Evolutionary conservation across 2,113 vertebrate genomes (phyloP).

Genomic region (Ictalurus punctatus): DNA sequence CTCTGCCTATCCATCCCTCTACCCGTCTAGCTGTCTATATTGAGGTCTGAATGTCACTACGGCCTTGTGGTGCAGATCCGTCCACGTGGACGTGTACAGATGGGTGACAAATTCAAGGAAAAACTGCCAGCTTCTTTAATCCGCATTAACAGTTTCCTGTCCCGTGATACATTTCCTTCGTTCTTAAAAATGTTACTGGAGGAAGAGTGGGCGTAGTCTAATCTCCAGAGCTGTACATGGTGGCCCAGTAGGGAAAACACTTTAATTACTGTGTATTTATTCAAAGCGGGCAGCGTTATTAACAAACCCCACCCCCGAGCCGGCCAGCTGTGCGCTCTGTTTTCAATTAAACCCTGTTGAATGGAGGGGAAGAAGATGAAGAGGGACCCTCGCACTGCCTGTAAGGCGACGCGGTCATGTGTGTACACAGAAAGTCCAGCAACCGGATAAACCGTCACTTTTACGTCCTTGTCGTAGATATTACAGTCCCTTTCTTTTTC

Average conservation of each 20-base stretch:
- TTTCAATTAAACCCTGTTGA: slow-evolving; percentile 43
- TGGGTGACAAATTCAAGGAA: neutral
- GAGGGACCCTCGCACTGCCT: slow-evolving; percentile 48
- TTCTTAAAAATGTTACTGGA: neutral
- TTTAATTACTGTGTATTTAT: slow-evolving; percentile 76
- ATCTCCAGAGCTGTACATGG: slow-evolving; percentile 51
- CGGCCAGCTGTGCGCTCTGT: slow-evolving; percentile 32
- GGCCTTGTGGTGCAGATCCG: neutral
- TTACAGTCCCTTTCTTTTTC: neutral
- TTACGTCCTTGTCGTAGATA: neutral
- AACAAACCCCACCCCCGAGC: slow-evolving; percentile 72
- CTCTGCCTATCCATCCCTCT: neutral
- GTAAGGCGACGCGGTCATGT: neutral
- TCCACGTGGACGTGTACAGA: neutral
- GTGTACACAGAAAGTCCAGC: neutral
- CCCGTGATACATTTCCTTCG: neutral
- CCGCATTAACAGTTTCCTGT: neutral
- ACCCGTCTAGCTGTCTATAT: neutral
- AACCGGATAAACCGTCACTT: neutral
- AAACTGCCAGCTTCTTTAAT: neutral
- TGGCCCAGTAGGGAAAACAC: slow-evolving; percentile 66
- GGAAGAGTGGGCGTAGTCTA: neutral
- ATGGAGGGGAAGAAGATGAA: slow-evolving; percentile 55
- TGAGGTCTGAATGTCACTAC: neutral
- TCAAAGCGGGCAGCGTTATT: slow-evolving; percentile 72